Evolutionary conservation across 2,113 vertebrate species (phyloP), one percentile per base, ranked within the genome.

Genomic region (Lampris megalopsis): DNA sequence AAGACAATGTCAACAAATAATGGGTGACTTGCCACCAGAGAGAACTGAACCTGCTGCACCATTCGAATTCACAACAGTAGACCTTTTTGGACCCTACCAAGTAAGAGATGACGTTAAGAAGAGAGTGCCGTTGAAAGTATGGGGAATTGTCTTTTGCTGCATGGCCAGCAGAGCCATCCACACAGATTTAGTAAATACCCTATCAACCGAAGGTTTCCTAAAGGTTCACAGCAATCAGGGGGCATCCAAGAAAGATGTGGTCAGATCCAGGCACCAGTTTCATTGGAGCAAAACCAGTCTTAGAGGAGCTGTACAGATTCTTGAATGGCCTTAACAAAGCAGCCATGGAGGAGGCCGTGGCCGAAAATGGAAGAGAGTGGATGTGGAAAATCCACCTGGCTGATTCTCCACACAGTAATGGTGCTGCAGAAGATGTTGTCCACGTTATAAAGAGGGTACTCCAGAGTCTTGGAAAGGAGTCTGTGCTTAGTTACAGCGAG

Each of bases 191-290:
- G 24, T 59, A 10, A 65, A 65, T n/a, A 36, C 63, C 36, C 63
- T 38, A 9, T 69, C 58, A 35, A 47, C 66, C 5, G 68, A 72
- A 13, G 45, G 36, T 11, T 79, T 79, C 54, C 58, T 79, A 79
- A 6, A 48, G 76, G 35, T 79, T 79, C n/a, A 72, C 62, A 43
- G 68, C 62, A 72, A 54, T 72, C 36, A 65, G 76, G 53, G 24
- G 24, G 24, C 24, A 24, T 24, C 24, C 24, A 24, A 24, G 24
- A 24, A 24, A 24, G 24, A 24, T 24, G 24, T 24, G 24, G 24
- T 24, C 24, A 24, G 24, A 24, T 24, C 24, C 24, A 24, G 24
- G 24, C 24, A 24, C 24, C 24, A 24, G 24, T 24, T 24, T 24
- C 24, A 24, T 24, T 24, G 24, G 24, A 24, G 24, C 24, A 24